Percentiles rank a stretch among this genome's conserved stretches.
These are phyloP conservation scores for Pionites leucogaster DNA, from an alignment of 2,113 vertebrate genomes.

Conservation along the genomic window DNA sequence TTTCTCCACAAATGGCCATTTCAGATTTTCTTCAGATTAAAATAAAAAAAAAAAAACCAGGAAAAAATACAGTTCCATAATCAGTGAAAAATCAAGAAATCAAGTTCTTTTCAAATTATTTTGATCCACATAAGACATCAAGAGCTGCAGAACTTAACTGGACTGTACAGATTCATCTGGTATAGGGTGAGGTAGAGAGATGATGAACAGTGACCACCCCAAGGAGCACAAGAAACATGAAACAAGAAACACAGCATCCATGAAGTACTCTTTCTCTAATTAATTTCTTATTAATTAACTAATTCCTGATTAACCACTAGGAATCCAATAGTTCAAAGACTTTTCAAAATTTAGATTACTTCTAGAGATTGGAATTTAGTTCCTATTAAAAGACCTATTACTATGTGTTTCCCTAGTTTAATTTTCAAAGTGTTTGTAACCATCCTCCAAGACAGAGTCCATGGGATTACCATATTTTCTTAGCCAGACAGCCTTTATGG, in stretches of 20 bases:
- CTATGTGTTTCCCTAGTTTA: not conserved
- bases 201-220: not conserved
- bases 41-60: not conserved
- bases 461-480: not conserved
- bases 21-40: not conserved
- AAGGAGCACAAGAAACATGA: not conserved
- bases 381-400: not conserved
- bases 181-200: accelerated
- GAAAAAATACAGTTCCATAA: not conserved
- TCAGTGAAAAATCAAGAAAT: not conserved
- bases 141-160: not conserved
- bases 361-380: not conserved
- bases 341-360: not conserved
- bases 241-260: not conserved
- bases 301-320: not conserved
- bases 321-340: not conserved
- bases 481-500: not conserved
- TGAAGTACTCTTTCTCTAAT: not conserved
- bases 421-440: not conserved
- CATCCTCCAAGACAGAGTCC: not conserved
- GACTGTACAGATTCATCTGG: not conserved
- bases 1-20: not conserved
- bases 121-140: not conserved
- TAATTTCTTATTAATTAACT: not conserved
- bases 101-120: not conserved